Conservation (phyloP, 30 jellyfish, hydroid and myxozoan genomes). For the Sanderia malayensis region DNA sequence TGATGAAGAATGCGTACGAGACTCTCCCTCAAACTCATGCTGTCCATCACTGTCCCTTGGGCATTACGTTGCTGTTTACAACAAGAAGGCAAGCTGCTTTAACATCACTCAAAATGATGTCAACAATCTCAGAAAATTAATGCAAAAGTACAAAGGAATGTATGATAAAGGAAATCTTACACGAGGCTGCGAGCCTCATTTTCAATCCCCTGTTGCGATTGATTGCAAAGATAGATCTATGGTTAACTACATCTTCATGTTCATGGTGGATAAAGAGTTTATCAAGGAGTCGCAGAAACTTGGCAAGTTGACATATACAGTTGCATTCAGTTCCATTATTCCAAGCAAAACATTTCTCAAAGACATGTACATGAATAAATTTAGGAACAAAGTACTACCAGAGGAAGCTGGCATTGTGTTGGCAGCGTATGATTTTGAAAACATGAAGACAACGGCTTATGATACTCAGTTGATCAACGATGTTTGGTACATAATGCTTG, state of each 20-base stretch:
- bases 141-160: neutral
- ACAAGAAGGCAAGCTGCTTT: slow-evolving; percentile 25
- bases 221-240: neutral
- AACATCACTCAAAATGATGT: slow-evolving; percentile 50
- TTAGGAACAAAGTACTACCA: slow-evolving; percentile 16
- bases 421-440: slow-evolving; percentile 46
- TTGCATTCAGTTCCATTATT: slow-evolving; percentile 49
- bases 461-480: slow-evolving; percentile 54
- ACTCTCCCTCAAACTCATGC: slow-evolving; percentile 4
- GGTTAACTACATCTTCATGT: slow-evolving; percentile 19
- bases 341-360: slow-evolving; percentile 37
- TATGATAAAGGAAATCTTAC: slow-evolving; percentile 8
- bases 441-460: slow-evolving; percentile 38
- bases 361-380: slow-evolving; percentile 13
- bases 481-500: slow-evolving; percentile 62
- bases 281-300: neutral
- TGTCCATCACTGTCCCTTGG: slow-evolving; percentile 68
- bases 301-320: slow-evolving; percentile 43
- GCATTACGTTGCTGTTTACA: slow-evolving; percentile 27
- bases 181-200: neutral
- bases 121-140: neutral
- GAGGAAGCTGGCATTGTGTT: slow-evolving; percentile 8
- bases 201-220: neutral
- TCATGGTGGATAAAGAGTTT: slow-evolving; percentile 55
- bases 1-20: slow-evolving; percentile 32